Percentiles rank a stretch among this genome's conserved stretches.
Conservation (phyloP, 2,888 invertebrate species). For the Troides oblongomaculatus region DNA sequence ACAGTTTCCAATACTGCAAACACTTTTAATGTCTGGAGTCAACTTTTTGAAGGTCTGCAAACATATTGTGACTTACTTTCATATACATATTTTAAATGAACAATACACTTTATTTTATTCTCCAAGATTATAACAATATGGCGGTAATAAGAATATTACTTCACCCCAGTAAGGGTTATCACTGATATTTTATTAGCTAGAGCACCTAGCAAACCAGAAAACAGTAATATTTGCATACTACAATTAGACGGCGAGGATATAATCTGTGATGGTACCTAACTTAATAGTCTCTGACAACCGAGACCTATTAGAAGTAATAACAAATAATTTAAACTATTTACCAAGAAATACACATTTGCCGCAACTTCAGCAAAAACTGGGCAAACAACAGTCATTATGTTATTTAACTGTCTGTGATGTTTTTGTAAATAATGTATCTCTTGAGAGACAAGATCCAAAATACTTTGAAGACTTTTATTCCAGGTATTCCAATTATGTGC, state of each 20-base stretch:
- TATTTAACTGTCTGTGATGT: constrained; percentile 50
- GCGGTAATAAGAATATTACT: too few relatives aligned
- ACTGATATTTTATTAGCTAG: too few relatives aligned
- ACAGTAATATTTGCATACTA: too few relatives aligned
- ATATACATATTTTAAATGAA: too few relatives aligned
- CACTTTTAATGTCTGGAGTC: constrained; percentile 30
- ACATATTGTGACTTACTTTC: too few relatives aligned
- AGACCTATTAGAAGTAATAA: not conserved
- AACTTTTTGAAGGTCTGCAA: constrained; percentile 38
- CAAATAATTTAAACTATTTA: constrained; percentile 35
- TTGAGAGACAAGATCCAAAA: constrained; percentile 61
- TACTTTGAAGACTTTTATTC: constrained; percentile 59
- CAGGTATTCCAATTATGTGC: constrained; percentile 62
- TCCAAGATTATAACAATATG: too few relatives aligned
- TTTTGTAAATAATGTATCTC: constrained; percentile 60
- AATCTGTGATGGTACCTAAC: too few relatives aligned
- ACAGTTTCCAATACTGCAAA: constrained; percentile 35
- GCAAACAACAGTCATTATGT: constrained; percentile 41
- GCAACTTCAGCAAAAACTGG: constrained; percentile 53
- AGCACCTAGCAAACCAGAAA: too few relatives aligned
- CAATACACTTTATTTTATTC: too few relatives aligned
- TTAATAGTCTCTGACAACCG: too few relatives aligned
- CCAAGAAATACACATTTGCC: constrained; percentile 65
- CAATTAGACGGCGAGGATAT: too few relatives aligned
- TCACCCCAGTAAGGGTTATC: too few relatives aligned